A percentile compares a stretch with the other conserved stretches of the same genome.
These are phyloP conservation scores for Spodoptera exigua DNA, from an alignment of 2,888 invertebrate species.

Conservation along the genomic window DNA sequence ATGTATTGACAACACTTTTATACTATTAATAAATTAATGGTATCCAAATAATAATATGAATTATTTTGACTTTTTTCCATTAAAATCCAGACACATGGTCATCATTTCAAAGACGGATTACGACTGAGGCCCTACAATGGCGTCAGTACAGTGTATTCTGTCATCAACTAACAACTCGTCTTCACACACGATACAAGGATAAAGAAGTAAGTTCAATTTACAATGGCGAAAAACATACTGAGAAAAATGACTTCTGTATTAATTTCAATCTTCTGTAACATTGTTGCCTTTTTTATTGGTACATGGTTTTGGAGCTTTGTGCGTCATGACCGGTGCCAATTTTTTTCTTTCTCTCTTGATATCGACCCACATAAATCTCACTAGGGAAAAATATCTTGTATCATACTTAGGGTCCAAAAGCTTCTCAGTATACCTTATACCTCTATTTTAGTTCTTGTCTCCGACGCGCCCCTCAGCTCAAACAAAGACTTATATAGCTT, in stretches of 20 bases:
- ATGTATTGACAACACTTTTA: background rate
- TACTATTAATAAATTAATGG: too few species aligned
- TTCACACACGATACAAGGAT: slow-evolving; percentile 74
- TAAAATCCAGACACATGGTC: slow-evolving; percentile 70
- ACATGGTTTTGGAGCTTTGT: too few species aligned
- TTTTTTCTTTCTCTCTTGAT: too few species aligned
- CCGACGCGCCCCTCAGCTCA: slow-evolving; percentile 72
- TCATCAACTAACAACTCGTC: slow-evolving; percentile 72
- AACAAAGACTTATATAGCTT: slow-evolving; percentile 71
- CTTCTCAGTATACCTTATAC: background rate
- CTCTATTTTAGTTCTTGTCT: slow-evolving; percentile 71
- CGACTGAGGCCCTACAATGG: slow-evolving; percentile 81
- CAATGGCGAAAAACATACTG: too few species aligned
- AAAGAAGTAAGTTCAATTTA: slow-evolving; percentile 67
- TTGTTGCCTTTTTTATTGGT: too few species aligned
- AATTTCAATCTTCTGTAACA: too few species aligned
- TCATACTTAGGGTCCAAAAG: too few species aligned
- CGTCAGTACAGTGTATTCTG: slow-evolving; percentile 82
- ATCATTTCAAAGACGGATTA: slow-evolving; percentile 70
- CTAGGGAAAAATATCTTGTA: too few species aligned
- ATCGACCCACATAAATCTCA: too few species aligned
- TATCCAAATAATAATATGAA: too few species aligned
- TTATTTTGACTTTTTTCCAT: slow-evolving; percentile 36
- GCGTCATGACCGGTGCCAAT: too few species aligned
- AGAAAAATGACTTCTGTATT: too few species aligned